Conservation (phyloP, 2,797 vertebrate species). For the Melanotaenia boesemani region DNA sequence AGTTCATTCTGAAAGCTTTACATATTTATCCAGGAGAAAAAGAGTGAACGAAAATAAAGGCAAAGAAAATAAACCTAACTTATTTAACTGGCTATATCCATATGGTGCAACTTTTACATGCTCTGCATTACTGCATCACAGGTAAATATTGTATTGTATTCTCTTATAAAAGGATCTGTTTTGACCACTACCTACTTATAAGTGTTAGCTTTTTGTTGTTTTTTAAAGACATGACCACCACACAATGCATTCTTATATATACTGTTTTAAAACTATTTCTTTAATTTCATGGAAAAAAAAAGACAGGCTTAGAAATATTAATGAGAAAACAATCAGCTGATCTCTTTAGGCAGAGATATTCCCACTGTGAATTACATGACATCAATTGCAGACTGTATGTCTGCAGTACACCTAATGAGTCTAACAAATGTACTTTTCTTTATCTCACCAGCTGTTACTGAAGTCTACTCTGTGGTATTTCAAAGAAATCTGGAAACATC, state of each 20-base stretch:
- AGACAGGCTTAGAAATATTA: background rate
- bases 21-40: background rate
- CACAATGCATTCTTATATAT: background rate
- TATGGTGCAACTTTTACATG: background rate
- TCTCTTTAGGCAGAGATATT: constrained; percentile 19
- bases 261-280: background rate
- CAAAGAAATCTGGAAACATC: constrained; percentile 48
- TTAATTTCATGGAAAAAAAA: background rate
- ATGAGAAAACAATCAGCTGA: constrained; percentile 22
- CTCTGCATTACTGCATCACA: background rate
- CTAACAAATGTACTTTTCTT: constrained; percentile 44
- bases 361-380: background rate
- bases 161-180: background rate
- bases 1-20: background rate
- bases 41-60: background rate
- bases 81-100: background rate
- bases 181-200: no score
- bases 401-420: constrained; percentile 48
- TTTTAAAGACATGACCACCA: no score
- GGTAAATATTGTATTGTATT: background rate
- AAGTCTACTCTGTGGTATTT: constrained; percentile 48
- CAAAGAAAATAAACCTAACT: background rate
- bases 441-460: constrained; percentile 55
- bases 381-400: constrained; percentile 19
- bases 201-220: background rate